Percentiles rank a stretch among this genome's conserved stretches.
Evolutionary conservation across 2,113 vertebrate species (phyloP).

Genomic region (Calyptomena viridis): DNA sequence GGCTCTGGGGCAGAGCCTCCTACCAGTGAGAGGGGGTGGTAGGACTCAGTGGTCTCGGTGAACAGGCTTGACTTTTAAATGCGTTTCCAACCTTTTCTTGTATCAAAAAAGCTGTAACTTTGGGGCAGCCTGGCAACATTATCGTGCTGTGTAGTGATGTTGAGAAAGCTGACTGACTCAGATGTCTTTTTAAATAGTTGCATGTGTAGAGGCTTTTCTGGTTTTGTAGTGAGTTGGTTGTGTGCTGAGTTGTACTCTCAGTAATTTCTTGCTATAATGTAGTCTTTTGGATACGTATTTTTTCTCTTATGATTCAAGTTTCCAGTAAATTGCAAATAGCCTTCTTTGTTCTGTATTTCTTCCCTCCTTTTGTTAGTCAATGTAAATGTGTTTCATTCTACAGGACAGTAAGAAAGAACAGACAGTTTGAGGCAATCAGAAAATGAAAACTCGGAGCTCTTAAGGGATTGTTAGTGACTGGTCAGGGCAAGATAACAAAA

Average conservation of each 20-base stretch:
- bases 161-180: conserved; percentile 1
- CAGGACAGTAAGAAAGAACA: background rate
- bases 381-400: background rate
- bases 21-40: background rate
- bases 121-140: background rate
- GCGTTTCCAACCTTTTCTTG: background rate
- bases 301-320: background rate
- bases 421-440: conserved; percentile 27
- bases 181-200: background rate
- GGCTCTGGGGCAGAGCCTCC: background rate
- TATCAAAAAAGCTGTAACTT: background rate
- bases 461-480: conserved; percentile 7
- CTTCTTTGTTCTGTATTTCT: conserved; percentile 10
- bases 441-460: conserved; percentile 9
- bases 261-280: background rate
- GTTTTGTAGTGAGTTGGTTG: background rate
- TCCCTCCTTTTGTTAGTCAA: background rate
- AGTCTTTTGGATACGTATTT: background rate
- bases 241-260: background rate
- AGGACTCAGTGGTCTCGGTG: background rate
- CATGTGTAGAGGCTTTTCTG: background rate
- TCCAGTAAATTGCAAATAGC: conserved; percentile 19
- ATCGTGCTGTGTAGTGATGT: background rate
- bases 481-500: conserved; percentile 11
- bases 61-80: background rate